phyloP scores from a whole-genome alignment of 2,888 invertebrate genomes.

The Helleia helle region DNA sequence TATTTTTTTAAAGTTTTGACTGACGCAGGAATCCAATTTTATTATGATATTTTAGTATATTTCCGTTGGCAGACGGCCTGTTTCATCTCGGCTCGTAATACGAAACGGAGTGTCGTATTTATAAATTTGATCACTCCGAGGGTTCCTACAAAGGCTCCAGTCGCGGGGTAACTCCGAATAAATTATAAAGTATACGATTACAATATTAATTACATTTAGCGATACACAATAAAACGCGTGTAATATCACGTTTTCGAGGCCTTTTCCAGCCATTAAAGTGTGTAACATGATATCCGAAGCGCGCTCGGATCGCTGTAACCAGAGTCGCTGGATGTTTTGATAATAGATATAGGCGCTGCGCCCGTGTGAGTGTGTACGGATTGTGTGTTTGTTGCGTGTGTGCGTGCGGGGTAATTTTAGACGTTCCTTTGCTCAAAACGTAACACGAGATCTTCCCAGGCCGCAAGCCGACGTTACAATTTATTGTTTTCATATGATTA shows the following conservation, averaged over 20 bases:
- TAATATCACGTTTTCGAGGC: constrained; percentile 74
- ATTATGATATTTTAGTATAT: constrained; percentile 25
- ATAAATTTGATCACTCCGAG: constrained; percentile 56
- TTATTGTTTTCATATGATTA: constrained; percentile 70
- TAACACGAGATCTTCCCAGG: constrained; percentile 70
- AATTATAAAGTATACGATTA: constrained; percentile 63
- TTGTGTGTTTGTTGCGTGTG: constrained; percentile 37
- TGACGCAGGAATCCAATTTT: background rate
- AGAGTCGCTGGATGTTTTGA: constrained; percentile 72
- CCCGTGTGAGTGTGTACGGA: constrained; percentile 53
- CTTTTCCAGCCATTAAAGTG: constrained; percentile 75
- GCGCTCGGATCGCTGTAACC: constrained; percentile 72
- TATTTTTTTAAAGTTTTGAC: constrained; percentile 30
- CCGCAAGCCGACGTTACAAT: constrained; percentile 67
- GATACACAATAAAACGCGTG: constrained; percentile 71
- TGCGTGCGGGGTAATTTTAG: constrained; percentile 72
- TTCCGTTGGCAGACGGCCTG: constrained; percentile 62
- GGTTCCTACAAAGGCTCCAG: constrained; percentile 39
- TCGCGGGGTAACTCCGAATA: constrained; percentile 54
- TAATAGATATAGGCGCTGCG: constrained; percentile 66
- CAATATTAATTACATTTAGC: constrained; percentile 72
- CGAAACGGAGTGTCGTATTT: constrained; percentile 63
- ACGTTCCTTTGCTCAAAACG: constrained; percentile 73
- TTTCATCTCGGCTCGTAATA: constrained; percentile 53
- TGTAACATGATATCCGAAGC: constrained; percentile 71